Percentiles rank a stretch among this genome's conserved stretches.
Evolutionary conservation across 2,888 invertebrate genomes (phyloP).

Genomic region (Tinea semifulvella): DNA sequence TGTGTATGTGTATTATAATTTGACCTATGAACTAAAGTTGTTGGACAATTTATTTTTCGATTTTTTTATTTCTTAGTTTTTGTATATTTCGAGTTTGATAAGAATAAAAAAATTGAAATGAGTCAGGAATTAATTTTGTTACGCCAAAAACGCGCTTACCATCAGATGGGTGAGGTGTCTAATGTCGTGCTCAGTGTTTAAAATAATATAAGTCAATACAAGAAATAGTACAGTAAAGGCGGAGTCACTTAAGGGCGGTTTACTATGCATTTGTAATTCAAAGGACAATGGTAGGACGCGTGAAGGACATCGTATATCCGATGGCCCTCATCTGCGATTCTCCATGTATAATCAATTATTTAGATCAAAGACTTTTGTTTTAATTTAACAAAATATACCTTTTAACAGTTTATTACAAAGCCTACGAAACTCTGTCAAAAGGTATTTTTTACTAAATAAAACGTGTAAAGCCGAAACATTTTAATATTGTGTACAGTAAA

Average conservation of each 20-base stretch:
- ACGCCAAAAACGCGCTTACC: too few species aligned
- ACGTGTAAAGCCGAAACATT: too few species aligned
- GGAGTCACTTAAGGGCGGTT: slow-evolving; percentile 34
- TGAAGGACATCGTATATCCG: slow-evolving; percentile 63
- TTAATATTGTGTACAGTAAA: too few species aligned
- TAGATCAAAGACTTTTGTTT: slow-evolving; percentile 51
- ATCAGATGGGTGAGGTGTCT: too few species aligned
- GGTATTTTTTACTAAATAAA: too few species aligned
- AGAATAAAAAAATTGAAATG: too few species aligned
- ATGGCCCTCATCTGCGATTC: slow-evolving; percentile 53
- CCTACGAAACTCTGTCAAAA: too few species aligned
- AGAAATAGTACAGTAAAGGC: slow-evolving; percentile 15
- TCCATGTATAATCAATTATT: slow-evolving; percentile 66
- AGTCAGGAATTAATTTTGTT: slow-evolving; percentile 2
- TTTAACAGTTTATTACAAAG: too few species aligned
- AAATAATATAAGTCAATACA: not conserved
- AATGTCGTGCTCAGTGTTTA: not conserved
- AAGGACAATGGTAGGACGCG: slow-evolving; percentile 65
- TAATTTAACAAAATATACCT: slow-evolving; percentile 18
- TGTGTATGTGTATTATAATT: slow-evolving; percentile 1
- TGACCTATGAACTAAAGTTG: not conserved
- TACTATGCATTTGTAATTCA: slow-evolving; percentile 56
- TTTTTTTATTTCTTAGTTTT: too few species aligned
- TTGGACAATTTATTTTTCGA: not conserved
- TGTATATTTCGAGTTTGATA: too few species aligned